Evolutionary conservation across 1,140 invertebrate genomes (phyloP).

Genomic region (Bombus ignitus): DNA sequence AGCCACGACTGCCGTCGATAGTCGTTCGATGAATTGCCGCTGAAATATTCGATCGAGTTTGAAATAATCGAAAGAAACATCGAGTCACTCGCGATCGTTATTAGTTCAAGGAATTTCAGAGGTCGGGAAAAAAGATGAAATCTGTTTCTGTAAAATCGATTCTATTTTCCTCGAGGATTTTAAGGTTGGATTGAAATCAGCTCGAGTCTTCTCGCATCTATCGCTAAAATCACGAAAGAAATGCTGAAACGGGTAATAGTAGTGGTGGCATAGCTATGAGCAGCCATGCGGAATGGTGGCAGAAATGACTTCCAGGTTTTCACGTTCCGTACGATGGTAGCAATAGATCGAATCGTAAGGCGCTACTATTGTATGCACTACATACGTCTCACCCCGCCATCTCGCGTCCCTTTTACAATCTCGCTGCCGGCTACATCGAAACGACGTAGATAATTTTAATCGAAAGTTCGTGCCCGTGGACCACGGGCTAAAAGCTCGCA

Average conservation of each 20-base stretch:
- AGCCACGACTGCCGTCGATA: conserved; percentile 16
- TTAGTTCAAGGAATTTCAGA: neutral
- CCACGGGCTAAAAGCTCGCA: neutral
- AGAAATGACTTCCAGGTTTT: conserved; percentile 68
- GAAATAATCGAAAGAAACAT: conserved; percentile 5
- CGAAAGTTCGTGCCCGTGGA: neutral
- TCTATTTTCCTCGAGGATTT: too few species aligned
- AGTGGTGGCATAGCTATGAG: conserved; percentile 72
- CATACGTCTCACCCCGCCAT: neutral
- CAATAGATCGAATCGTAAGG: conserved; percentile 32
- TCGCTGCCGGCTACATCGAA: neutral
- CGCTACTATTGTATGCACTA: conserved; percentile 17
- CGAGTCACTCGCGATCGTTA: neutral
- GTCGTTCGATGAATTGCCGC: conserved; percentile 1
- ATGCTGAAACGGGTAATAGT: conserved; percentile 51
- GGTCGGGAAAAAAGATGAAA: neutral
- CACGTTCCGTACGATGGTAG: conserved; percentile 40
- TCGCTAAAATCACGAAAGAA: conserved; percentile 9
- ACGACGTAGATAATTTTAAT: conserved; percentile 21
- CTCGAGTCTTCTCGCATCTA: neutral
- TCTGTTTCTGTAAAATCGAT: neutral
- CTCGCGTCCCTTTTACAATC: conserved; percentile 11
- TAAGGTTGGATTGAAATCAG: neutral
- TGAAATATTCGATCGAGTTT: conserved; percentile 21
- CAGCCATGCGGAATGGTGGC: conserved; percentile 74